Evolutionary conservation across 2,797 vertebrate genomes (phyloP).

Genomic region (Sphaeramia orbicularis): DNA sequence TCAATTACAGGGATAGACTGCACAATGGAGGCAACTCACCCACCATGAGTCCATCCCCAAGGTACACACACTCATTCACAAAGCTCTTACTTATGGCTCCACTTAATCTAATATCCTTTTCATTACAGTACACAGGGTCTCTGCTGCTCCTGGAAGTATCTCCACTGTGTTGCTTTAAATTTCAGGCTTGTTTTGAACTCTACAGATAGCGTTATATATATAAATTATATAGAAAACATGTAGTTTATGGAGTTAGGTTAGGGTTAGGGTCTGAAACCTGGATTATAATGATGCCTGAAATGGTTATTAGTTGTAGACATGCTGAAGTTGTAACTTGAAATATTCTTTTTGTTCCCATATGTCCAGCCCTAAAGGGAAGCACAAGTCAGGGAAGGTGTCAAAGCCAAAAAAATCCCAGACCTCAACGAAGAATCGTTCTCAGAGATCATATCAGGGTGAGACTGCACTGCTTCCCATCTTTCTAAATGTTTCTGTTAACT

Average conservation of each 20-base stretch:
- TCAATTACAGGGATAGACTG: slow-evolving; percentile 89
- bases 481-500: neutral
- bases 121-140: neutral
- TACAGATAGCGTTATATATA: neutral
- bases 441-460: slow-evolving; percentile 89
- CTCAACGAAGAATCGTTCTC: slow-evolving; percentile 86
- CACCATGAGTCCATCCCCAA: slow-evolving; percentile 85
- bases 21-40: slow-evolving; percentile 91
- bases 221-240: neutral
- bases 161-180: neutral
- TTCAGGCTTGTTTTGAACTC: neutral
- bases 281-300: no score
- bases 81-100: neutral
- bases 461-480: neutral
- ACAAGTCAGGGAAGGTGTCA: slow-evolving; percentile 90
- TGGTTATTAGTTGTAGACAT: neutral
- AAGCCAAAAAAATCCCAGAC: slow-evolving; percentile 88
- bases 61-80: slow-evolving; percentile 76
- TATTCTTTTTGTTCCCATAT: slow-evolving; percentile 16
- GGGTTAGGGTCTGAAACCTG: no score
- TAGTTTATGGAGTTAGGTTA: no score
- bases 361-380: slow-evolving; percentile 92
- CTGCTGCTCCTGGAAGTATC: slow-evolving; percentile 3
- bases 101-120: neutral
- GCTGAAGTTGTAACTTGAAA: neutral